A percentile compares a stretch with the other conserved stretches of the same genome.
Evolutionary conservation across 2,113 vertebrate species (phyloP).

Genomic region (Lagopus muta): DNA sequence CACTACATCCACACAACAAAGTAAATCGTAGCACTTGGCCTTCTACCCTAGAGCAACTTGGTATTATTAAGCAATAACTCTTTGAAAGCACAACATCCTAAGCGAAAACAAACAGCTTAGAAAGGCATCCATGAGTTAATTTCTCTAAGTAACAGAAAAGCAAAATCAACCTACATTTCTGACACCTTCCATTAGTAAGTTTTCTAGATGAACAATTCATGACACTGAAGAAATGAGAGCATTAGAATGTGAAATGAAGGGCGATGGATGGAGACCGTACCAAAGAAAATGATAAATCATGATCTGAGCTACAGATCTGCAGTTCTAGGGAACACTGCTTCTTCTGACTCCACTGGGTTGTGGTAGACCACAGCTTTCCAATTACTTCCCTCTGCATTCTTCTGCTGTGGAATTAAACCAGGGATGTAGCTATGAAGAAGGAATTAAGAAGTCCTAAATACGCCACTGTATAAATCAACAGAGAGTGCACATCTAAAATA

Average conservation of each 20-base stretch:
- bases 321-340: not conserved
- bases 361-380: not conserved
- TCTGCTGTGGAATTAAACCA: slow-evolving; percentile 21
- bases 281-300: slow-evolving; percentile 53
- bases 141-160: slow-evolving; percentile 31
- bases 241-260: slow-evolving; percentile 67
- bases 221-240: slow-evolving; percentile 53
- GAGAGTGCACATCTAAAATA: not conserved
- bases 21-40: not conserved
- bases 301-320: not conserved
- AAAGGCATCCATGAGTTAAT: slow-evolving; percentile 44
- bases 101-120: slow-evolving; percentile 25
- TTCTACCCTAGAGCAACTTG: not conserved
- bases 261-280: slow-evolving; percentile 27
- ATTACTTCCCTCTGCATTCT: not conserved
- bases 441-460: slow-evolving; percentile 14
- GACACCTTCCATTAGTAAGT: slow-evolving; percentile 52
- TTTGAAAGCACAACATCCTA: not conserved
- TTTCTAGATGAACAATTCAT: slow-evolving; percentile 64
- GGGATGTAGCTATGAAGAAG: not conserved
- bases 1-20: not conserved
- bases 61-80: not conserved
- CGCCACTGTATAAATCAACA: not conserved
- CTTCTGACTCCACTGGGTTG: not conserved
- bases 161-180: slow-evolving; percentile 37